Base-by-base conservation (phyloP, 1,140 invertebrate species). In the Phortica variegata region DNA sequence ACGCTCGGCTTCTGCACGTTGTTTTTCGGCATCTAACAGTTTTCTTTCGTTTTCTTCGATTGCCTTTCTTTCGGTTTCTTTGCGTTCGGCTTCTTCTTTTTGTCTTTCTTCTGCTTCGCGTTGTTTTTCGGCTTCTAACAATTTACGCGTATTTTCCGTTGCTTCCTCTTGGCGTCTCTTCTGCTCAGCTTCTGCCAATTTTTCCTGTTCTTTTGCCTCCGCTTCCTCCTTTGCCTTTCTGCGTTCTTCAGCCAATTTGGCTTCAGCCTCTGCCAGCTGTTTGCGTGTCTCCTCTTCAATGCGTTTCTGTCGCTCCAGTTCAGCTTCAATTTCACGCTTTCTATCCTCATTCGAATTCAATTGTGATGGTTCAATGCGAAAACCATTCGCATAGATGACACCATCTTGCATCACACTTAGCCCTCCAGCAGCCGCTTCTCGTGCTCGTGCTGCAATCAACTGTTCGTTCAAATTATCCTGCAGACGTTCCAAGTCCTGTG, bases 401-500 rank as follows among this genome's bases (percentile, higher is more conserved):
- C 73, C 73, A 46, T 76, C 73, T 44, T 73, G 54, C 73, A 76
- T 76, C 13, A 42, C 52, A 45, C 62, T 53, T 1, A 15, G 54
- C n/a, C n/a, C n/a, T 33, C 72, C 72, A 1, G 52, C 42, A 1
- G 47, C 41, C 0, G 45, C 43, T 26, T 75, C 72, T 5, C 45
- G 47, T 1, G 52, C 56, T 0, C 43, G 47, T 5, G 73, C 73
- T 19, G 54, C 56, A 1, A 43, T 36, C 21, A 61, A 37, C 16
- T 72, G 46, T 18, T 49, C 48, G 1, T 68, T 54, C 21, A 75
- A 34, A 2, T 53, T 49, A 5, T 75, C 61, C 9, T 65, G 60
- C 36, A 69, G 36, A 0, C 54, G 54, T 4, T 57, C 43, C 41
- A 75, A 19, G 44, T 63, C 65, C 13, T 63, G 54, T 0, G 34